Base-by-base conservation (phyloP, 2,113 vertebrate genomes). In the Egretta garzetta region DNA sequence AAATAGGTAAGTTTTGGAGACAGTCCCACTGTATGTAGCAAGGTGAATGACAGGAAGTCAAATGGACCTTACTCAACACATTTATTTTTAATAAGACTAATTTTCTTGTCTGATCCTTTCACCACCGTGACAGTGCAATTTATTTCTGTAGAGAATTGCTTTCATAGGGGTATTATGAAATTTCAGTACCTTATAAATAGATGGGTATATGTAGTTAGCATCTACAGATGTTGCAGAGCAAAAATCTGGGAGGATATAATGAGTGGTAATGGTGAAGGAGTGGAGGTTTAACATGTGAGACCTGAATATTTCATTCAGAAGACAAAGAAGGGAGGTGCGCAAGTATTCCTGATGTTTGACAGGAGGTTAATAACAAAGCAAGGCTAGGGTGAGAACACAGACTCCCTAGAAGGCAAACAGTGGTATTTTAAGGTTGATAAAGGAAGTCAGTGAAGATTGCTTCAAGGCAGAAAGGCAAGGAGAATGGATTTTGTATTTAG, bases 51-150 rank as follows among this genome's bases (percentile, higher is more conserved):
- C 37, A 56, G 52, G 52, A 91, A 90, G 59, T 92, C 80, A 95
- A 67, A 77, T 43, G 82, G 82, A 81, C 60, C 52, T 92, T 93
- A 88, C 37, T 80, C 21, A 88, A 86, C 45, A 39, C 37, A 41
- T 41, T 94, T 94, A 37, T 4, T 96, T 93, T 86, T 90, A 83
- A 47, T 76, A 89, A 95, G 75, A 47, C 66, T 82, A 8, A 85
- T 96, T 96, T 96, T 91, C 84, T 79, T 80, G 43, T 88, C 81
- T 5, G 2, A n/a, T 88, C 67, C 28, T 86, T 94, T 92, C 63
- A 71, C 17, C 90, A n/a, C 55, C 43, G 28, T 80, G 79, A 86
- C 67, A 93, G n/a, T 90, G 67, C 81, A 88, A 66, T 94, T 94
- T 93, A 55, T 88, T 90, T 96, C 67, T 59, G 27, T 73, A 53